These are phyloP conservation scores for Reticulitermes speratus DNA, from an alignment of 1,140 invertebrate genomes.

Conservation along the genomic window DNA sequence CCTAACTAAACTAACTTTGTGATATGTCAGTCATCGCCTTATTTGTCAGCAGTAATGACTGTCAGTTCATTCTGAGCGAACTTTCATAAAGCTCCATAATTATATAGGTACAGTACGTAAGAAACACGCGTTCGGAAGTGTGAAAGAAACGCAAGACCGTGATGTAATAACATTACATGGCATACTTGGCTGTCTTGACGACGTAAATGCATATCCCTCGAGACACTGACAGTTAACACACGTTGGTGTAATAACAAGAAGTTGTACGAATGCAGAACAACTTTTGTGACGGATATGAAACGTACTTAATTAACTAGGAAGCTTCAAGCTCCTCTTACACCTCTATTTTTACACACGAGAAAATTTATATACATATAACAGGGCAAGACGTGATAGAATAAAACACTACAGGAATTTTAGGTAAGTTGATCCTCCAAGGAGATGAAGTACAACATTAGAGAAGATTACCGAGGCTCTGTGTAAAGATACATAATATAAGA, in stretches of 20 bases:
- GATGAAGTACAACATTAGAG: constrained; percentile 18
- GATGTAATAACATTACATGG: background rate
- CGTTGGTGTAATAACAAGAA: background rate
- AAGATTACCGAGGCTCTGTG: constrained; percentile 3
- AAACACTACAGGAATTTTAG: constrained; percentile 16
- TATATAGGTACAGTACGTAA: too few relatives aligned
- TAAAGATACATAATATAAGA: constrained; percentile 16
- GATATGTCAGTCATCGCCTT: too few relatives aligned
- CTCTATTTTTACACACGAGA: background rate
- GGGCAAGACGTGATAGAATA: background rate
- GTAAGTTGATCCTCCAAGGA: constrained; percentile 4
- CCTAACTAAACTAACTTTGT: too few relatives aligned
- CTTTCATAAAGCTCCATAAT: too few relatives aligned
- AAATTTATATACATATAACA: background rate
- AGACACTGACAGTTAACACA: background rate
- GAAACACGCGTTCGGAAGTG: too few relatives aligned
- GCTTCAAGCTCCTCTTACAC: background rate
- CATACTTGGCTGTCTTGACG: background rate
- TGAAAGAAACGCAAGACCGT: background rate
- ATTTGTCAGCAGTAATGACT: too few relatives aligned
- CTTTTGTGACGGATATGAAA: background rate
- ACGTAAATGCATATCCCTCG: background rate
- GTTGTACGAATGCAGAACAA: background rate
- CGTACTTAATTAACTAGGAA: background rate
- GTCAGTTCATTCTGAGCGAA: too few relatives aligned